A percentile compares a stretch with the other conserved stretches of the same genome.
Evolutionary conservation across 2,113 vertebrate species (phyloP).

Genomic region (Steatornis caripensis): DNA sequence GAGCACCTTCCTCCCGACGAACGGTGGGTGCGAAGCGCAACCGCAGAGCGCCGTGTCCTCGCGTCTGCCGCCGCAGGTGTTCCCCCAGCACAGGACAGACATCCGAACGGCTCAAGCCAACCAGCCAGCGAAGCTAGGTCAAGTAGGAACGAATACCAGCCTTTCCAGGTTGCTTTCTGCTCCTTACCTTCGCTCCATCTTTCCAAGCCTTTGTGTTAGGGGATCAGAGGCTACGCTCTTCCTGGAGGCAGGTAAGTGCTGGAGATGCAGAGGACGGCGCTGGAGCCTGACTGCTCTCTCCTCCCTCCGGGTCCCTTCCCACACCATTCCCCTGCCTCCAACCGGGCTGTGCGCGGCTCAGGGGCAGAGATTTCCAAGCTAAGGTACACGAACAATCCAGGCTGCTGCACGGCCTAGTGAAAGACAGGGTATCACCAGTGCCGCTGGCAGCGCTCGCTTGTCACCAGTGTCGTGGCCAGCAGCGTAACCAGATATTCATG

Average conservation of each 20-base stretch:
- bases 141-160: not conserved
- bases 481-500: not conserved
- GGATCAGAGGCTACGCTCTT: not conserved
- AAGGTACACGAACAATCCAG: not conserved
- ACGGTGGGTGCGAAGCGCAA: not conserved
- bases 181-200: not conserved
- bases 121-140: not conserved
- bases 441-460: not conserved
- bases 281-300: not conserved
- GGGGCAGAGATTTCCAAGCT: not conserved
- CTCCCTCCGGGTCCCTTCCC: not conserved
- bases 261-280: not conserved
- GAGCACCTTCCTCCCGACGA: not conserved
- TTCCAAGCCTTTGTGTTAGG: not conserved
- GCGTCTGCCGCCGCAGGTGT: not conserved
- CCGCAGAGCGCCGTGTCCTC: not conserved
- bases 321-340: not conserved
- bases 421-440: not conserved
- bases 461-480: accelerated
- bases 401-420: not conserved
- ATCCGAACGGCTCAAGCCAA: not conserved
- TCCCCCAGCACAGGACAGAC: not conserved
- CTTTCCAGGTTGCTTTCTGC: not conserved
- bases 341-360: not conserved
- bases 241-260: not conserved